phyloP scores from a whole-genome alignment of 2,113 vertebrate species.

The Tretioscincus oriximinensis region DNA sequence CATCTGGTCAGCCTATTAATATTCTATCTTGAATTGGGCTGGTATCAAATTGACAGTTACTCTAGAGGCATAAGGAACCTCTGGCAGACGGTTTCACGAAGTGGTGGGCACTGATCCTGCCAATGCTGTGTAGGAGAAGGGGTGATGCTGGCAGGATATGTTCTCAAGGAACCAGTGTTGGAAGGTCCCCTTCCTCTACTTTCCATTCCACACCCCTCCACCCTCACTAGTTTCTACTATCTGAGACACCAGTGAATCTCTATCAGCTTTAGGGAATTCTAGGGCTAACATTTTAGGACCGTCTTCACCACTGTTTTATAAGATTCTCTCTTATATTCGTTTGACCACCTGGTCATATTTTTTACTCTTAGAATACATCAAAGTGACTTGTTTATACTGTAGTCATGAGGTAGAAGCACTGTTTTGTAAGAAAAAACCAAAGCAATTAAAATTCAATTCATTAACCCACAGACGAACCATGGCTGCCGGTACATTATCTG shows the following conservation, averaged over 20 bases:
- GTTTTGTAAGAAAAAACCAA: not conserved
- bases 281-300: not conserved
- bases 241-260: not conserved
- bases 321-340: not conserved
- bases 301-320: not conserved
- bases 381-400: not conserved
- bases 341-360: not conserved
- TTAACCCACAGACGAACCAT: conserved; percentile 74
- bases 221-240: too few relatives aligned
- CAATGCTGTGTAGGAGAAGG: too few relatives aligned
- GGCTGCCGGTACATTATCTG: conserved; percentile 87
- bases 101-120: too few relatives aligned
- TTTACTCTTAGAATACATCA: not conserved
- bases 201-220: too few relatives aligned
- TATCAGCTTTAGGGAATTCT: not conserved
- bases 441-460: not conserved
- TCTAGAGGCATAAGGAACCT: too few relatives aligned
- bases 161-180: too few relatives aligned
- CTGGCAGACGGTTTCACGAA: too few relatives aligned
- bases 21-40: too few relatives aligned
- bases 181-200: too few relatives aligned
- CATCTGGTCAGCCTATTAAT: too few relatives aligned
- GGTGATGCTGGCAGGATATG: too few relatives aligned
- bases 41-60: too few relatives aligned
- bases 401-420: not conserved